A percentile compares a stretch with the other conserved stretches of the same genome.
phyloP scores from a whole-genome alignment of 2,888 invertebrate genomes.

The Halocaridina rubra region DNA sequence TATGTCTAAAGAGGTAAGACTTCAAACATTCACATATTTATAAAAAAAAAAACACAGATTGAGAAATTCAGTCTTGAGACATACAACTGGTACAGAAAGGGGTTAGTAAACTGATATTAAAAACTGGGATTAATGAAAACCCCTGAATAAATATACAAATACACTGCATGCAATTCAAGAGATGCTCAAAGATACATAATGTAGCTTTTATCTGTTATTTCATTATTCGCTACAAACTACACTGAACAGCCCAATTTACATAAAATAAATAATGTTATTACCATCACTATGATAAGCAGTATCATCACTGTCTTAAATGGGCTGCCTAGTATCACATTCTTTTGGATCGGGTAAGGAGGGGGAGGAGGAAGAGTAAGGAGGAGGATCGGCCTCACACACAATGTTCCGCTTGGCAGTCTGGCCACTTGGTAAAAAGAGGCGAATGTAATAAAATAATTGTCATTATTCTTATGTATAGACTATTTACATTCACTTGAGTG shows the following conservation, averaged over 20 bases:
- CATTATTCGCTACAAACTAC: slow-evolving; percentile 45
- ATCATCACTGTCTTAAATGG: slow-evolving; percentile 10
- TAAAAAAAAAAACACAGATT: no score
- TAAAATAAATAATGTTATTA: neutral
- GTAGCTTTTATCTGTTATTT: neutral
- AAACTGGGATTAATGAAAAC: no score
- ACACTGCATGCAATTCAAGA: slow-evolving; percentile 18
- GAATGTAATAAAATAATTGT: slow-evolving; percentile 56
- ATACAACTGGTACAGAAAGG: no score
- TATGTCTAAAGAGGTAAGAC: no score
- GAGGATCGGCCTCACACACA: slow-evolving; percentile 38
- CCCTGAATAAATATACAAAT: no score
- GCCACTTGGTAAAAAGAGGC: slow-evolving; percentile 43
- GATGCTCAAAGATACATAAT: neutral
- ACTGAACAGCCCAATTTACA: slow-evolving; percentile 27
- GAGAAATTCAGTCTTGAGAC: no score
- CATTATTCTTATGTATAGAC: slow-evolving; percentile 48
- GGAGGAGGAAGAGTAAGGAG: slow-evolving; percentile 9
- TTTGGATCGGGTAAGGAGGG: slow-evolving; percentile 39
- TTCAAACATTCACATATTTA: no score
- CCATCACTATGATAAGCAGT: neutral
- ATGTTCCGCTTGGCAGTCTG: slow-evolving; percentile 32
- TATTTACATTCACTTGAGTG: slow-evolving; percentile 52
- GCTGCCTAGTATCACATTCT: slow-evolving; percentile 49
- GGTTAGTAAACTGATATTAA: no score